Evolutionary conservation across 2,113 vertebrate genomes (phyloP), one percentile per base, ranked within the genome.

Genomic region (Gambusia affinis): DNA sequence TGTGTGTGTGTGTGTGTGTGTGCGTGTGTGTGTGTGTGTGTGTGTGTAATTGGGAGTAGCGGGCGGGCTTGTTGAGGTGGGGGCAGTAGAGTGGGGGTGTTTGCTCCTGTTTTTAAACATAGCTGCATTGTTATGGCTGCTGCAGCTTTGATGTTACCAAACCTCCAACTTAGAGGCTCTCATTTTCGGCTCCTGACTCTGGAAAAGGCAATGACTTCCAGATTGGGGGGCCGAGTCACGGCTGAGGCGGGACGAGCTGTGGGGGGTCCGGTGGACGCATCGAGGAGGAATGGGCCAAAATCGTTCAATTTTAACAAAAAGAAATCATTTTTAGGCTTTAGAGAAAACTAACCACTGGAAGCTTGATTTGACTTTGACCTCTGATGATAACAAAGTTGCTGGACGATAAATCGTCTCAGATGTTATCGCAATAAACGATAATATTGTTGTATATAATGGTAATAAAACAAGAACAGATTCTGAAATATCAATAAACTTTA

Each of bases 81-180:
- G 35, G 82, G 76, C 24, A 57, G 51, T 8, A n/a, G 51, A 57
- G 24, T 57, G 22, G 78, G 86, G 73, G 78, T 68, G 73, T 83
- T 83, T 84, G 86, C 75, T 81, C 86, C 78, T 92, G 91, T 92
- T 92, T 94, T 93, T 94, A 94, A 92, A 93, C 92, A 92, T 91
- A 89, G 82, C 92, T 85, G 79, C 75, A 88, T 92, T 94, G 91
- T 95, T 94, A 94, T 93, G 92, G 93, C 92, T 92, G 88, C 86
- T 73, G 44, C 28, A 4, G 72, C 93, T 95, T 95, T 95, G 93
- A 95, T 92, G 94, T 94, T 72, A 73, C 88, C 86, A 92, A 94
- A 93, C 92, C 91, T 94, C 91, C 86, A 91, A 85, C 88, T 93
- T 91, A 88, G 88, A 92, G 92, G 90, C 88, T 88, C 87, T 94